These are phyloP conservation scores for Andrena fulva DNA, from an alignment of 2,888 invertebrate species.

Conservation along the genomic window DNA sequence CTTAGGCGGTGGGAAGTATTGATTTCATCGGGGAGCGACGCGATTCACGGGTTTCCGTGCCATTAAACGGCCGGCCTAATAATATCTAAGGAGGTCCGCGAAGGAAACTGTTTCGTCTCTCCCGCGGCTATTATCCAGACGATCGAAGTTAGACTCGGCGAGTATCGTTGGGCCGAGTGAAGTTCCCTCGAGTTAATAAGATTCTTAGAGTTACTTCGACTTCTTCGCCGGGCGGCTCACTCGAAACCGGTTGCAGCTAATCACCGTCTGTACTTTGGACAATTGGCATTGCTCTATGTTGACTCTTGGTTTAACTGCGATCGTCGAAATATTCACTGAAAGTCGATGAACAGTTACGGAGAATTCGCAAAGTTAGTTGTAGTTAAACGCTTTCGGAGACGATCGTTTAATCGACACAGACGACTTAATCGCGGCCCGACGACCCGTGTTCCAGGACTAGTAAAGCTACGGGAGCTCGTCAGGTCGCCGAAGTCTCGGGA, in stretches of 20 bases:
- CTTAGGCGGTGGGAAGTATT: slow-evolving; percentile 82
- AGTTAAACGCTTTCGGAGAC: no score
- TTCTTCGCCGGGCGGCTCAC: neutral
- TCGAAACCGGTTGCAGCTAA: neutral
- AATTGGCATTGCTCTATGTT: no score
- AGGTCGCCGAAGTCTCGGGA: slow-evolving; percentile 87
- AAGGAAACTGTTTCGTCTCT: slow-evolving; percentile 37
- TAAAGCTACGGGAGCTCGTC: slow-evolving; percentile 90
- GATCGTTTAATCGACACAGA: slow-evolving; percentile 16
- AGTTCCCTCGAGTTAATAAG: neutral
- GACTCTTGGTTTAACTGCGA: no score
- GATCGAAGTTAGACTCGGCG: neutral
- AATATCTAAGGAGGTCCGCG: slow-evolving; percentile 57
- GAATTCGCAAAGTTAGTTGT: no score
- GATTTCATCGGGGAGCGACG: slow-evolving; percentile 82
- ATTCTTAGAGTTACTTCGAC: neutral
- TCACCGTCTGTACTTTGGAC: no score
- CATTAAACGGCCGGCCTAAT: slow-evolving; percentile 70
- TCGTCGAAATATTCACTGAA: no score
- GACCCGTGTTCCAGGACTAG: slow-evolving; percentile 86
- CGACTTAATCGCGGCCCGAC: neutral
- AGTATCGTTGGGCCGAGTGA: neutral
- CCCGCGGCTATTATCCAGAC: neutral
- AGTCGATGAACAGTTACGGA: no score
- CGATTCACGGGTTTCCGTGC: slow-evolving; percentile 83